Conservation (phyloP, 2,113 vertebrate species). For the Prunella fulvescens region DNA sequence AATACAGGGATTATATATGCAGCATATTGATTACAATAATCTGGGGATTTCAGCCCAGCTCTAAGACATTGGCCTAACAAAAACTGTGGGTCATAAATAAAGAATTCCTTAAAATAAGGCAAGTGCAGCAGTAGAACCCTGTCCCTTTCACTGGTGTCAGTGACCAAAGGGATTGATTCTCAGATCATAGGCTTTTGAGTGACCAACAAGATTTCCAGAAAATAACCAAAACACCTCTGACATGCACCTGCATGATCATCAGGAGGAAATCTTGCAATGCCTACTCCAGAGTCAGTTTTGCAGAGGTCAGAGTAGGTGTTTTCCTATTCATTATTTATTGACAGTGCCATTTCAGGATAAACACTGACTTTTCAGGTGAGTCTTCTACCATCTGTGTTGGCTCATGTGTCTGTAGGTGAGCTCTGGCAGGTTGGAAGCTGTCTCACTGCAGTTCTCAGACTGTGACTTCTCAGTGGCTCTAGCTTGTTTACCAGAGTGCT, state of each 20-base stretch:
- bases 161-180: background rate
- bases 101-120: background rate
- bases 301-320: background rate
- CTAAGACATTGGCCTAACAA: background rate
- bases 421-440: background rate
- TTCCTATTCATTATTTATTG: background rate
- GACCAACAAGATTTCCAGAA: background rate
- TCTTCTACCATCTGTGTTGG: background rate
- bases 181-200: background rate
- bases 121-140: background rate
- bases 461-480: background rate
- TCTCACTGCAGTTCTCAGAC: background rate
- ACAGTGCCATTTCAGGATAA: background rate
- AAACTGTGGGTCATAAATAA: background rate
- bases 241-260: background rate
- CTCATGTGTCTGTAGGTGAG: background rate
- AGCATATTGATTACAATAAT: background rate
- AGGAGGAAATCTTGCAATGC: background rate
- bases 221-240: background rate
- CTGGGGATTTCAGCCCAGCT: background rate
- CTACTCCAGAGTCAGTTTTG: background rate
- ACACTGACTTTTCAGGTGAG: background rate
- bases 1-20: background rate
- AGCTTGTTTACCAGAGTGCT: background rate
- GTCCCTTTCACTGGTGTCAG: background rate